These are phyloP conservation scores for Pantala flavescens DNA, from an alignment of 1,140 invertebrate species.

Conservation along the genomic window DNA sequence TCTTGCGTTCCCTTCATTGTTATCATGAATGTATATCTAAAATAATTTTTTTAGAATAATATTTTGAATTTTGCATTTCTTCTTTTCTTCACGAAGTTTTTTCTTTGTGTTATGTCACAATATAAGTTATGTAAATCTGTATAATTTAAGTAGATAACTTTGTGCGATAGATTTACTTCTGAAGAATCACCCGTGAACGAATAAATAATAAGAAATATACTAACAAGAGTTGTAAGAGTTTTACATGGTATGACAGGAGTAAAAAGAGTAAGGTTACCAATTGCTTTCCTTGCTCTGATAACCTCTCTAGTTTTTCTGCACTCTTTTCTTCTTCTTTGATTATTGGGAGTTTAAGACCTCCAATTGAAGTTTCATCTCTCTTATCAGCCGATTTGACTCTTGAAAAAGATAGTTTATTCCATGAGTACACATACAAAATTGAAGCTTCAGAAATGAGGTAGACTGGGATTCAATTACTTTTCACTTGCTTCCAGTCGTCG, in stretches of 20 bases:
- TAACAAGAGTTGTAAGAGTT: background rate
- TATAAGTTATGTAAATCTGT: background rate
- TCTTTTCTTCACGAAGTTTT: no score
- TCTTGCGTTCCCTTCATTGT: no score
- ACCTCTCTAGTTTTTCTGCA: conserved; percentile 43
- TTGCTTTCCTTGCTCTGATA: conserved; percentile 54
- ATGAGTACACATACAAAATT: no score
- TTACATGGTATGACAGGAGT: background rate
- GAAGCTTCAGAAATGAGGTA: no score
- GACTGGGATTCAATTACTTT: no score
- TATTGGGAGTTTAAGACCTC: conserved; percentile 28
- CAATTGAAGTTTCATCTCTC: conserved; percentile 35
- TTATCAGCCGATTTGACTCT: background rate
- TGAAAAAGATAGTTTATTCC: no score
- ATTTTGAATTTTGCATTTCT: no score
- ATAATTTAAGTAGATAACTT: background rate
- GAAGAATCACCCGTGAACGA: background rate
- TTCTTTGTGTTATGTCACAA: conserved; percentile 15
- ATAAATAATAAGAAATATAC: background rate
- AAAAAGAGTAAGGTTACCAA: conserved; percentile 38
- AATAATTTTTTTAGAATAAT: no score
- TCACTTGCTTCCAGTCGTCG: no score
- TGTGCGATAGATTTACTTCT: background rate
- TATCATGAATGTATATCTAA: no score
- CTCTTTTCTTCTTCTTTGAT: conserved; percentile 42